A percentile compares a stretch with the other conserved stretches of the same genome.
These are phyloP conservation scores for Conus betulinus DNA, from an alignment of 1,140 invertebrate species.

Conservation along the genomic window DNA sequence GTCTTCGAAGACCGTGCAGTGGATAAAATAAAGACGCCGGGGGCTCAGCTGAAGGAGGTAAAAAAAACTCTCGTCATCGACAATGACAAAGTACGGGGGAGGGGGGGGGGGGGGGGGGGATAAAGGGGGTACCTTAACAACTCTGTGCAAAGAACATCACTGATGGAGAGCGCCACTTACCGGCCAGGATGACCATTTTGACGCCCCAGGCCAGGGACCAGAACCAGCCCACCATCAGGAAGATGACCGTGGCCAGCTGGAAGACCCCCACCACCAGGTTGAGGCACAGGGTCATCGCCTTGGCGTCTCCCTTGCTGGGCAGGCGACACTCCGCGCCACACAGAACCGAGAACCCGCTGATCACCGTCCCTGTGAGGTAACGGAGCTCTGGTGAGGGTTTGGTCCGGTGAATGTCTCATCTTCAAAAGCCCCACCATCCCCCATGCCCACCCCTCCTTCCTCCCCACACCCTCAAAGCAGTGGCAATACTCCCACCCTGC, in stretches of 20 bases:
- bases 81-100: no score
- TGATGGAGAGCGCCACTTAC: conserved; percentile 40
- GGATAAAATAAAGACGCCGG: no score
- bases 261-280: conserved; percentile 89
- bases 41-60: no score
- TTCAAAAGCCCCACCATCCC: no score
- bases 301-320: conserved; percentile 71
- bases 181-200: conserved; percentile 82
- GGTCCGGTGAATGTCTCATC: no score
- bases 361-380: conserved; percentile 84
- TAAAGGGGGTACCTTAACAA: not conserved
- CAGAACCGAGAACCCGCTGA: conserved; percentile 90
- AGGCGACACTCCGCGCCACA: conserved; percentile 86
- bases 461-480: no score
- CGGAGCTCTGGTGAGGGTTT: no score
- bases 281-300: conserved; percentile 78
- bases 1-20: no score
- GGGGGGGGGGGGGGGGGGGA: no score
- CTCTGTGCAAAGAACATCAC: not conserved
- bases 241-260: conserved; percentile 94
- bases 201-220: conserved; percentile 98
- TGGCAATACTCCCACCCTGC: no score
- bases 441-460: no score
- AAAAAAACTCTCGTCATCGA: not conserved
- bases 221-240: conserved; percentile 96